These are phyloP conservation scores for Perizoma flavofasciatum DNA, from an alignment of 2,888 invertebrate species.

Conservation along the genomic window DNA sequence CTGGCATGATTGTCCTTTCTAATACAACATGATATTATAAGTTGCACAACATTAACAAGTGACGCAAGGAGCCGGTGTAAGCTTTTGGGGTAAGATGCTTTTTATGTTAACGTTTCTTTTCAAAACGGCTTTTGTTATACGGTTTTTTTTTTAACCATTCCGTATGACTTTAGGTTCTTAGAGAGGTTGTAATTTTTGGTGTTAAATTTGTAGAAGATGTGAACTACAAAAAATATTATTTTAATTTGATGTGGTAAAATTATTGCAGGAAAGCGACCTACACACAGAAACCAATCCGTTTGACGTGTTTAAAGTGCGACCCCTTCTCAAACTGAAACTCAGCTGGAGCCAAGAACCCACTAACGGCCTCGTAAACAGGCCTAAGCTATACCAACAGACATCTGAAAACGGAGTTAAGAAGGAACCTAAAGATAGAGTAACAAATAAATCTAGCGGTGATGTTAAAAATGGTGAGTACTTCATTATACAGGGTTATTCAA, in stretches of 20 bases:
- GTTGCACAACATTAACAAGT: too few species aligned
- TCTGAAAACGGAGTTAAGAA: conserved; percentile 69
- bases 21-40: too few species aligned
- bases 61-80: too few species aligned
- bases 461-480: conserved; percentile 62
- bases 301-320: conserved; percentile 90
- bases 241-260: too few species aligned
- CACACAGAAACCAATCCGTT: conserved; percentile 84
- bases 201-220: background rate
- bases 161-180: too few species aligned
- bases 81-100: too few species aligned
- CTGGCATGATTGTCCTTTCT: too few species aligned
- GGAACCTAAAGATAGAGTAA: conserved; percentile 64
- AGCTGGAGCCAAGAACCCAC: conserved; percentile 92
- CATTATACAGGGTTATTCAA: background rate
- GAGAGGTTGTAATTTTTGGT: background rate
- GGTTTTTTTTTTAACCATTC: too few species aligned
- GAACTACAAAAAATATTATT: background rate
- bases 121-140: too few species aligned
- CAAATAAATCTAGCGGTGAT: conserved; percentile 61
- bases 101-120: too few species aligned
- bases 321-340: conserved; percentile 92
- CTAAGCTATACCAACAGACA: conserved; percentile 81
- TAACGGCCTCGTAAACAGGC: conserved; percentile 86
- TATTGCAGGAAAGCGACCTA: conserved; percentile 68